Base-by-base conservation (phyloP, 1,140 invertebrate genomes). In the Drosophila ercepeae region DNA sequence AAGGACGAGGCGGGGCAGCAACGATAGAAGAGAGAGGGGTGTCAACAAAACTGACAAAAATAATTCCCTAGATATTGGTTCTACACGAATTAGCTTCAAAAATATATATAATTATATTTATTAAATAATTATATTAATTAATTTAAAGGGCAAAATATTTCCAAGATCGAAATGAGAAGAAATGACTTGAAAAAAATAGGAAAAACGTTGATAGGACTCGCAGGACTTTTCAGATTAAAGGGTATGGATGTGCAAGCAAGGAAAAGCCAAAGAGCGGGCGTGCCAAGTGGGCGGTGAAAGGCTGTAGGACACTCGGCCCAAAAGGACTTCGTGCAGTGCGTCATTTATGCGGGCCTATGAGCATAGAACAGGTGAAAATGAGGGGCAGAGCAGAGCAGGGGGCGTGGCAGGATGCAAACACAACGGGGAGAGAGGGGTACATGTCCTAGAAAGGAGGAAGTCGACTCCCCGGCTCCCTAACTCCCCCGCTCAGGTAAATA, bases 321-420 rank as follows among this genome's bases (percentile, higher is more conserved):
- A 58, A 51, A 39, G 70, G 70, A 51, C 72, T 42, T 16, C 63
- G 70, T 70, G 64, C 60, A 73, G 73, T 76, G 77, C 78, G 78
- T 82, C 78, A 82, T 77, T 83, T 77, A 82, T 82, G 78, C 78
- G 78, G 78, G 78, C 69, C 61, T 36, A 67, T 34, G 39, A 51
- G 59, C 63, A 70, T 34, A 21, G 2, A 2, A 44, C 39, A 69
- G 16, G 49, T 16, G 53, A 23, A 50, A 3, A 50, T 23, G 54
- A 34, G 13, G 52, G 9, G 39, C 3, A 5, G n/a, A 13, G 23
- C 8, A n/a, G 44, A 6, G 1, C 13, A 4, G 11, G 29, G 29
- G 29, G 13, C 13, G 29, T 32, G 14, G 9, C 1, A 11, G 44
- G 21, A 16, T 36, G 49, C 16, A n/a, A 41, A 41, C 36, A 41